A percentile compares a stretch with the other conserved stretches of the same genome.
Conservation (phyloP, 2,113 vertebrate species). For the Dinomys branickii region DNA sequence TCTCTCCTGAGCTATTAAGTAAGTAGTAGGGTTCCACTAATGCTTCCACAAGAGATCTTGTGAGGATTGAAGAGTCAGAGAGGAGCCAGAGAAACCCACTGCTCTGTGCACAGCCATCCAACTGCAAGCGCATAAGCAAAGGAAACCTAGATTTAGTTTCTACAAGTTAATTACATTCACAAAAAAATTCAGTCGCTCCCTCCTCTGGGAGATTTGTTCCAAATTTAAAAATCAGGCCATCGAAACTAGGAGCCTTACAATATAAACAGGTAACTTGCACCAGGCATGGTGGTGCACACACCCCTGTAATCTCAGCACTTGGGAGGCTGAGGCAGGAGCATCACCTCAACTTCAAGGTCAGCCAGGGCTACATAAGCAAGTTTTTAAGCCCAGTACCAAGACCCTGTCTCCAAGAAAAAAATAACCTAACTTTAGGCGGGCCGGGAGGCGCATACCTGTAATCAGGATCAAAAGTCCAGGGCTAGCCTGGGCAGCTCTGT, state of each 20-base stretch:
- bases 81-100: neutral
- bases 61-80: neutral
- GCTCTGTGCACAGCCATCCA: neutral
- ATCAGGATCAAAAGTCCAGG: neutral
- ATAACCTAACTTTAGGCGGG: neutral
- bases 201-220: neutral
- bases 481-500: neutral
- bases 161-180: neutral
- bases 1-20: neutral
- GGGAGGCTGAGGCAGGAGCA: neutral
- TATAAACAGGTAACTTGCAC: neutral
- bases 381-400: no score
- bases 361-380: neutral
- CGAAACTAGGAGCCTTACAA: neutral
- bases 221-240: neutral
- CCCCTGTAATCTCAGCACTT: neutral
- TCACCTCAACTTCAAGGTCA: neutral
- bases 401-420: neutral
- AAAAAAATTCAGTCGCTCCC: neutral
- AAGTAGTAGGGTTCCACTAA: neutral
- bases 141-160: neutral
- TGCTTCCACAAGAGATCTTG: neutral
- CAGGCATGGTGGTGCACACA: neutral
- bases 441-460: neutral
- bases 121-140: neutral